Evolutionary conservation across 1,140 invertebrate species (phyloP).

Genomic region (Ericerus pela): DNA sequence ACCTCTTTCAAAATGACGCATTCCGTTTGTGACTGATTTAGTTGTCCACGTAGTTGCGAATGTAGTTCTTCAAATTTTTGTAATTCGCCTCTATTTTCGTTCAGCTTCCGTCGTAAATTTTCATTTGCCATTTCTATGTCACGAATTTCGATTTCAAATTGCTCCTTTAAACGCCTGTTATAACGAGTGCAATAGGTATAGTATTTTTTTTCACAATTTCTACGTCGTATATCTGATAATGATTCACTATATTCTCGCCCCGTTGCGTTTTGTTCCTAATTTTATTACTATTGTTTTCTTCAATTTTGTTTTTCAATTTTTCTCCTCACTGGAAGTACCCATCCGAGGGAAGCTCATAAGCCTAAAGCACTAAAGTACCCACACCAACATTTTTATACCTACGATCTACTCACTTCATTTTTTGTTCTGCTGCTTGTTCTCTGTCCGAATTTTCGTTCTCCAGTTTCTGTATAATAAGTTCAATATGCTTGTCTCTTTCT

Average conservation of each 20-base stretch:
- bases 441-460: slow-evolving; percentile 41
- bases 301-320: background rate
- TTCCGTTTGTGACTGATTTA: slow-evolving; percentile 28
- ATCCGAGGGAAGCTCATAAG: background rate
- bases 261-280: background rate
- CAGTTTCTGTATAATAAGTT: slow-evolving; percentile 43
- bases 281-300: background rate
- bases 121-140: slow-evolving; percentile 36
- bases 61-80: slow-evolving; percentile 40
- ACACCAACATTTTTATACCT: no score
- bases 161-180: slow-evolving; percentile 50
- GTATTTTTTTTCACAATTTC: background rate
- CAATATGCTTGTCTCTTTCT: slow-evolving; percentile 49
- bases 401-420: slow-evolving; percentile 40
- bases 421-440: slow-evolving; percentile 40
- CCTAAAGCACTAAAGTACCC: no score
- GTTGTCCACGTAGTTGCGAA: slow-evolving; percentile 33
- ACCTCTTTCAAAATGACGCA: slow-evolving; percentile 35
- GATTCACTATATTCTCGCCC: background rate
- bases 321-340: background rate
- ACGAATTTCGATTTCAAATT: slow-evolving; percentile 51
- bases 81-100: slow-evolving; percentile 39
- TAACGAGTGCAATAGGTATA: slow-evolving; percentile 6
- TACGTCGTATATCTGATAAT: background rate
- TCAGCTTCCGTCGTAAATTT: slow-evolving; percentile 39